phyloP scores from a whole-genome alignment of 2,113 vertebrate species.

The Caranx ignobilis region DNA sequence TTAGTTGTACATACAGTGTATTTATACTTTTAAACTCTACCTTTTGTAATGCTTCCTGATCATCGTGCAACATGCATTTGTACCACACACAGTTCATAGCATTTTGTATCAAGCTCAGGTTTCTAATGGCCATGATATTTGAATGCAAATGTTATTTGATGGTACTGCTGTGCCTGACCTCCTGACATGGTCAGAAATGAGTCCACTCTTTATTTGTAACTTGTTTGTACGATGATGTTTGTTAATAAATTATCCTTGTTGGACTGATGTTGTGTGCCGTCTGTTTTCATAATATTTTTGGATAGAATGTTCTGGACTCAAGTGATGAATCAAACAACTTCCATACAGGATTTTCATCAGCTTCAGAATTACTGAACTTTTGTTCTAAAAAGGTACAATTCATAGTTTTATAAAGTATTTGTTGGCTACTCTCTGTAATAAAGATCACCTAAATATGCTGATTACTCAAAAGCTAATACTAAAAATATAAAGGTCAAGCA shows the following conservation, averaged over 20 bases:
- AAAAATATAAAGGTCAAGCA: background rate
- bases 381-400: background rate
- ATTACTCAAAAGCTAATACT: background rate
- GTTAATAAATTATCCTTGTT: conserved; percentile 72
- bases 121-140: conserved; percentile 43
- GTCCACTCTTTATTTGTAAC: conserved; percentile 59
- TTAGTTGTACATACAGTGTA: conserved; percentile 71
- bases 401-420: background rate
- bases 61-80: conserved; percentile 54
- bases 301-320: background rate
- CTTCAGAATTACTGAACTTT: background rate
- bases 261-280: background rate
- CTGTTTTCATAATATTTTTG: background rate
- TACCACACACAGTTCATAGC: conserved; percentile 58
- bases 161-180: conserved; percentile 55
- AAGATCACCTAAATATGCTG: background rate
- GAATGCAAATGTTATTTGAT: conserved; percentile 51
- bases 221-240: conserved; percentile 72
- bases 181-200: conserved; percentile 39
- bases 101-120: conserved; percentile 76
- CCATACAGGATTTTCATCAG: background rate
- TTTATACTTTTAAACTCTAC: conserved; percentile 69
- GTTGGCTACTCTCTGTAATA: background rate
- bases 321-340: background rate
- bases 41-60: conserved; percentile 65